Evolutionary conservation across 35 echinoderm and acorn worm genomes (phyloP).

Genomic region (Apostichopus parvimensis): DNA sequence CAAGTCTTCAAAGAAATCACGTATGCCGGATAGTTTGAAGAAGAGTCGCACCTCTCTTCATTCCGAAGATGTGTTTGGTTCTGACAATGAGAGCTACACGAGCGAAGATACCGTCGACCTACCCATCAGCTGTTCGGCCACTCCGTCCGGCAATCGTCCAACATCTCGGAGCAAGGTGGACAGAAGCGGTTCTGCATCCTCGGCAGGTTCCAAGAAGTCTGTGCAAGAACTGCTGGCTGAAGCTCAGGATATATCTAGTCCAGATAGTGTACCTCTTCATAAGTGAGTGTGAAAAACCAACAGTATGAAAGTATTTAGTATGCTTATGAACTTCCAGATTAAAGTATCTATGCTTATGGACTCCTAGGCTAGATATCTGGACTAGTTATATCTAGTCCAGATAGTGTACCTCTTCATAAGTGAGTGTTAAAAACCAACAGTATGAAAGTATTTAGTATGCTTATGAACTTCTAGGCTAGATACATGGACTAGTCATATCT

Average conservation of each 20-base stretch:
- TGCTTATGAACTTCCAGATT: too few relatives aligned
- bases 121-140: constrained; percentile 1
- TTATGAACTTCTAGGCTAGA: too few relatives aligned
- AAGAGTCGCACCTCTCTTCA: not conserved
- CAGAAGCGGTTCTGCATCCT: constrained; percentile 60
- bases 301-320: too few relatives aligned
- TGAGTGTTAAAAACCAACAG: too few relatives aligned
- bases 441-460: too few relatives aligned
- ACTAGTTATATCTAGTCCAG: too few relatives aligned
- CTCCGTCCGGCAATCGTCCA: constrained; percentile 10
- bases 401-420: too few relatives aligned
- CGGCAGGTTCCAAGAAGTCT: constrained; percentile 76
- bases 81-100: constrained; percentile 59
- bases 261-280: constrained; percentile 71
- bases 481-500: constrained; percentile 29
- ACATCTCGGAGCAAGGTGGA: constrained; percentile 26
- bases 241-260: constrained; percentile 82
- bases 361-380: too few relatives aligned
- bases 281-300: constrained; percentile 55
- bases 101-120: constrained; percentile 52
- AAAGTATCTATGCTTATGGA: too few relatives aligned
- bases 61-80: constrained; percentile 41
- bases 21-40: not conserved
- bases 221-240: constrained; percentile 85
- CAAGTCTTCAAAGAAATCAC: constrained; percentile 30